Evolutionary conservation across 1,140 invertebrate genomes (phyloP).

Genomic region (Eubasilissa regina): DNA sequence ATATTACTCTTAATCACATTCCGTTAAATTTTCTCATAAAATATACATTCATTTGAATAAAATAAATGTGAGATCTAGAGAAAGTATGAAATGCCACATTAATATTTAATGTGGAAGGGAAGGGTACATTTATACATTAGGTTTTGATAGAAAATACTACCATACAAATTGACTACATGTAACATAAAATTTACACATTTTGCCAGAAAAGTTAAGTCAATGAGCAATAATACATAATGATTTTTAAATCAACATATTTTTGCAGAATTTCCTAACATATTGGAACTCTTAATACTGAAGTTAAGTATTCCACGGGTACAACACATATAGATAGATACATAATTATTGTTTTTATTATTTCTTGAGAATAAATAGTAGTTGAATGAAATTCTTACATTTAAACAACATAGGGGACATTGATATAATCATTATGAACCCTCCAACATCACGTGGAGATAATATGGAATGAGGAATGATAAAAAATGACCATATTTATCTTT

Average conservation of each 20-base stretch:
- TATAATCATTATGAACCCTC: slow-evolving; percentile 2
- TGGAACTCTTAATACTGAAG: background rate
- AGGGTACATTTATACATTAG: slow-evolving; percentile 5
- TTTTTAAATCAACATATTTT: no score
- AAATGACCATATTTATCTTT: slow-evolving; percentile 33
- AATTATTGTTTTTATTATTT: no score
- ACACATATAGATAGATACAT: no score
- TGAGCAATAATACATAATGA: slow-evolving; percentile 2
- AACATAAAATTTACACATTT: slow-evolving; percentile 17
- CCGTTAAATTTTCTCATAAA: slow-evolving; percentile 36
- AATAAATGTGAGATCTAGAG: slow-evolving; percentile 41
- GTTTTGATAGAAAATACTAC: slow-evolving; percentile 25
- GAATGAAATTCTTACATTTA: background rate
- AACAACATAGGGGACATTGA: background rate
- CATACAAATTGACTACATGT: slow-evolving; percentile 21
- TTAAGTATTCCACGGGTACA: background rate
- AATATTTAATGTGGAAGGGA: slow-evolving; percentile 7
- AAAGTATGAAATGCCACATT: slow-evolving; percentile 28
- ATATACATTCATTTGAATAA: slow-evolving; percentile 38
- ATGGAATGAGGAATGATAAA: slow-evolving; percentile 42
- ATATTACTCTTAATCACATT: slow-evolving; percentile 1
- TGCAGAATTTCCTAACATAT: background rate
- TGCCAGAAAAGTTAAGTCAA: slow-evolving; percentile 8
- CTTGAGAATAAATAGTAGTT: slow-evolving; percentile 11
- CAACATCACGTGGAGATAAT: slow-evolving; percentile 21